phyloP scores from a whole-genome alignment of 2,113 vertebrate species.

The Numida meleagris region DNA sequence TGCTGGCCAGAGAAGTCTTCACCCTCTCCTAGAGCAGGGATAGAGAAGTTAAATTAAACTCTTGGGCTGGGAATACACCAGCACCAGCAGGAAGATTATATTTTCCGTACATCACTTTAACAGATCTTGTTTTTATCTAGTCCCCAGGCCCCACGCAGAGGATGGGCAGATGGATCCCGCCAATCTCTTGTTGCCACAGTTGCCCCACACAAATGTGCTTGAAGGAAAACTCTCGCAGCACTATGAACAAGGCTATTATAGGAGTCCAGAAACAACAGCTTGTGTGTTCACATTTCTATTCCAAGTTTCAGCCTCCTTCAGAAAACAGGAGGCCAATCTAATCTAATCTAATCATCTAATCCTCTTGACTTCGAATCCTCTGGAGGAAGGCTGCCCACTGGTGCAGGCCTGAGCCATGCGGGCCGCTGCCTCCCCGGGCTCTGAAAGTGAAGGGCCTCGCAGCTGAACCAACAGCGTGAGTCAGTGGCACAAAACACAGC shows the following conservation, averaged over 20 bases:
- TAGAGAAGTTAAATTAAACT: background rate
- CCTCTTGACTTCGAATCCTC: background rate
- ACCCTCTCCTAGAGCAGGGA: accelerated
- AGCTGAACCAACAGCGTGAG: background rate
- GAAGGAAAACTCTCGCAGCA: slow-evolving; percentile 19
- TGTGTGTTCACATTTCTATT: slow-evolving; percentile 34
- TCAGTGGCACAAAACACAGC: background rate
- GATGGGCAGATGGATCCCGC: background rate
- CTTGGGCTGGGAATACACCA: background rate
- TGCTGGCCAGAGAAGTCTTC: background rate
- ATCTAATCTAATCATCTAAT: background rate
- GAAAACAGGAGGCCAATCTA: slow-evolving; percentile 23
- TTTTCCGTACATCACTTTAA: background rate
- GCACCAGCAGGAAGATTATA: background rate
- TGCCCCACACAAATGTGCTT: slow-evolving; percentile 22
- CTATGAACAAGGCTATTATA: background rate
- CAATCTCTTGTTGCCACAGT: background rate
- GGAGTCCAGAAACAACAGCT: slow-evolving; percentile 49
- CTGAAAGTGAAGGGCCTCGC: background rate
- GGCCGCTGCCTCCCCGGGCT: background rate
- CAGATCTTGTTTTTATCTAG: background rate
- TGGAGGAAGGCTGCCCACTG: background rate
- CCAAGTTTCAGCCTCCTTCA: slow-evolving; percentile 1
- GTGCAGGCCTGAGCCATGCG: background rate
- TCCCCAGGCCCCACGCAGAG: background rate